These are phyloP conservation scores for Ganaspis brasiliensis DNA, from an alignment of 2,888 invertebrate genomes.

Conservation along the genomic window DNA sequence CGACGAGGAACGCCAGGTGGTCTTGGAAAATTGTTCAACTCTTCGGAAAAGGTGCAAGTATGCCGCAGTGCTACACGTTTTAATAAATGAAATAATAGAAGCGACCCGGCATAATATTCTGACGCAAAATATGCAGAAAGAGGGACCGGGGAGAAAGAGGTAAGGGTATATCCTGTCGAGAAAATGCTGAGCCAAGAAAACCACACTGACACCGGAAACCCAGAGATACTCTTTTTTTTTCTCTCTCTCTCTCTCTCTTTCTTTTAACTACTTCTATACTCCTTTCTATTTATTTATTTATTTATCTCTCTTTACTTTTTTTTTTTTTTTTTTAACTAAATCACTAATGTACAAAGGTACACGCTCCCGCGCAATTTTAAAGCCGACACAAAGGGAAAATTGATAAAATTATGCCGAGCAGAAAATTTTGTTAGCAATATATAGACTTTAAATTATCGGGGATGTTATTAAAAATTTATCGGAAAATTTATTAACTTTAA, in stretches of 20 bases:
- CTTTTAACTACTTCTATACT: no score
- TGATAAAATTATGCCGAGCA: background rate
- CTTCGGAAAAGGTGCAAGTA: background rate
- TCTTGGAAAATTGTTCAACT: slow-evolving; percentile 1
- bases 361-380: background rate
- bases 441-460: background rate
- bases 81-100: slow-evolving; percentile 56
- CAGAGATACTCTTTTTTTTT: background rate
- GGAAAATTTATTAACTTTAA: background rate
- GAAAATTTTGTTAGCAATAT: background rate
- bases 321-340: background rate
- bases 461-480: background rate
- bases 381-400: background rate
- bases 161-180: slow-evolving; percentile 59
- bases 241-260: background rate
- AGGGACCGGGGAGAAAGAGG: slow-evolving; percentile 35
- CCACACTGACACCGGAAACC: slow-evolving; percentile 13
- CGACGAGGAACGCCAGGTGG: background rate
- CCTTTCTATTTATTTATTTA: no score
- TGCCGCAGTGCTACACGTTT: slow-evolving; percentile 51
- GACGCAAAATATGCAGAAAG: background rate
- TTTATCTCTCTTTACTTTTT: background rate
- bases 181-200: slow-evolving; percentile 26
- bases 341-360: background rate
- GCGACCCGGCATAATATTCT: slow-evolving; percentile 33